A percentile compares a stretch with the other conserved stretches of the same genome.
Evolutionary conservation across 2,113 vertebrate species (phyloP).

Genomic region (Mohoua ochrocephala): DNA sequence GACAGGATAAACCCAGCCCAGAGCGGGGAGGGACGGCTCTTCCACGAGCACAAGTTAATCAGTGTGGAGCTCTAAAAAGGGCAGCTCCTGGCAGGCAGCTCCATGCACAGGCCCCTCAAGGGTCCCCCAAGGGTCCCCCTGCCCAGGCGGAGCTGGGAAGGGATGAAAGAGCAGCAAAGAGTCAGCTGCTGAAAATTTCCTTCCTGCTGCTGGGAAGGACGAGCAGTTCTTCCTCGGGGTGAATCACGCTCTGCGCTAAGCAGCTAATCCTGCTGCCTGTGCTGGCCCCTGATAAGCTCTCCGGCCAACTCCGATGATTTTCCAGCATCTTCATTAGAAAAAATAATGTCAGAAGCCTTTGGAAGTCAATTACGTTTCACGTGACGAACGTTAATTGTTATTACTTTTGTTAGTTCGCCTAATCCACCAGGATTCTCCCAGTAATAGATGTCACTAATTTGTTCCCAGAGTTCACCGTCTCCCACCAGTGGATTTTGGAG

Average conservation of each 20-base stretch:
- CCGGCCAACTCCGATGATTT: neutral
- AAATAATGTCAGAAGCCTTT: neutral
- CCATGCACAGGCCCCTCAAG: rapidly evolving
- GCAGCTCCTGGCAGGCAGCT: neutral
- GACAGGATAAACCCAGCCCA: neutral
- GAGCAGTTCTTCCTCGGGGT: neutral
- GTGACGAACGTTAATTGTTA: constrained; percentile 27
- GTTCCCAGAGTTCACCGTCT: neutral
- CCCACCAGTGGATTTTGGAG: neutral
- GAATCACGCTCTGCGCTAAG: neutral
- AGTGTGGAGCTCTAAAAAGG: neutral
- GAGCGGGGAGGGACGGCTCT: neutral
- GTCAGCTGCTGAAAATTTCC: neutral
- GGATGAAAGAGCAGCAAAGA: neutral
- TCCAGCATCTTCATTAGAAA: constrained; percentile 8
- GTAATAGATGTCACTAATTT: neutral
- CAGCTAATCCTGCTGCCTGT: neutral
- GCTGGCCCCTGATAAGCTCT: constrained; percentile 27
- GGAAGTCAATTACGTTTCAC: neutral
- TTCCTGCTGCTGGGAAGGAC: neutral
- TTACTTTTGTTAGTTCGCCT: neutral
- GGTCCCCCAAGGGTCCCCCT: neutral
- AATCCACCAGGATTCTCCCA: neutral
- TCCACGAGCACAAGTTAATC: neutral
- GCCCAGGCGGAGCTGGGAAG: neutral